Evolutionary conservation across 1,140 invertebrate species (phyloP), one percentile per base, ranked within the genome.

Genomic region (Polyergus mexicanus): DNA sequence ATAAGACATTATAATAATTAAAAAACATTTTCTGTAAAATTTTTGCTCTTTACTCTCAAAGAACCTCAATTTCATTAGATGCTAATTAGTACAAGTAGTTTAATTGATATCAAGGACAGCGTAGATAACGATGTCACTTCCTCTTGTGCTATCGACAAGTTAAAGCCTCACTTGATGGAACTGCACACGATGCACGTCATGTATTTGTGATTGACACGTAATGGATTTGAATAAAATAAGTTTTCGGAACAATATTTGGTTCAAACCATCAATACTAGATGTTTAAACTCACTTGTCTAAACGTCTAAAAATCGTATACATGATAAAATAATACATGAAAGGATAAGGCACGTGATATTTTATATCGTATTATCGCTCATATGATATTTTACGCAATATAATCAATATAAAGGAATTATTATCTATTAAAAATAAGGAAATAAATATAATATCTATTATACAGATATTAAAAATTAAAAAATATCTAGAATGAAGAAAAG

Each of bases 81-180:
- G 8, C 0, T 58, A 74, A 62, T 74, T 58, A 22, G 3, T 13
- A 13, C 47, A 54, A 71, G 3, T 32, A 32, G 5, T 22, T 38
- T 72, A 72, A 32, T 44, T 35, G 19, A 16, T 60, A 60, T 81
- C 22, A 38, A 60, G 11, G 47, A 25, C 5, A 22, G 25, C 2
- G 7, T 13, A 11, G 5, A 47, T 74, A 83, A 83, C 62, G 60
- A 47, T 38, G 25, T 60, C 25, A 19, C 25, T 83, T 72, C 68
- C 28, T 58, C 19, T 83, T 63, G 35, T 28, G 3, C 4, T 38
- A 6, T 44, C 38, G 71, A 71, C 65, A 13, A 38, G 35, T 71
- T 25, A 11, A 56, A 47, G 66, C 71, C 51, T 60, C 51, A 71
- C 32, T 72, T n/a, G 62, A 69, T 35, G 11, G 16, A 54, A 16